These are phyloP conservation scores for Rhorus exstirpatorius DNA, from an alignment of 2,888 invertebrate species.

Conservation along the genomic window DNA sequence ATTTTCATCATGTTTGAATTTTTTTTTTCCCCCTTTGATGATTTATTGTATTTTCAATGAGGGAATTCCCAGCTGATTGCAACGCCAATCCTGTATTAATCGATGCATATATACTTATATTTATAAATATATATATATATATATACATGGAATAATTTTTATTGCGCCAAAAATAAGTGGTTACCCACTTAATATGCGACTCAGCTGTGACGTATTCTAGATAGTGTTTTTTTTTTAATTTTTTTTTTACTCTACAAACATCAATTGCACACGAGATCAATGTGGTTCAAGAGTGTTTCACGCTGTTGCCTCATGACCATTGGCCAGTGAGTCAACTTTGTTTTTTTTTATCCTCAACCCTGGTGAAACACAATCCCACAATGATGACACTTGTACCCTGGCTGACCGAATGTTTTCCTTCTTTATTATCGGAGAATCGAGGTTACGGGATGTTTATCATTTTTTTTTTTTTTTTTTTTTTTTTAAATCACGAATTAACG, in stretches of 20 bases:
- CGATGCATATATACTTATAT: no score
- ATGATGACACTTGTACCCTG: background rate
- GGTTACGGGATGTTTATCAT: background rate
- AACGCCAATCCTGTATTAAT: no score
- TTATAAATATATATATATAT: background rate
- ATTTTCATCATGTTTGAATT: no score
- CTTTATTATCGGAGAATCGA: background rate
- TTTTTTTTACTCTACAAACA: constrained; percentile 13
- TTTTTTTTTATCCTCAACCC: constrained; percentile 37
- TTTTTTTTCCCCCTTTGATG: no score
- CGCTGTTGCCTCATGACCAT: constrained; percentile 23
- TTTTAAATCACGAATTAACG: background rate
- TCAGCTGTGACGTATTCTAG: constrained; percentile 2
- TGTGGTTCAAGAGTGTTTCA: constrained; percentile 20
- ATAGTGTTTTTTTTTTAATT: constrained; percentile 8
- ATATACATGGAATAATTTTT: background rate
- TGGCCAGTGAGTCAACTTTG: constrained; percentile 4
- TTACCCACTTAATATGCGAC: constrained; percentile 6
- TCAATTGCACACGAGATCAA: constrained; percentile 32
- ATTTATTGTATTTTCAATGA: no score
- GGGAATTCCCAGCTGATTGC: no score
- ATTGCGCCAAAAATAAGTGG: constrained; percentile 4
- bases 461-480: background rate
- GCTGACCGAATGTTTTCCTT: background rate
- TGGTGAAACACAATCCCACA: constrained; percentile 31